Evolutionary conservation across 2,888 invertebrate species (phyloP), one percentile per base, ranked within the genome.

Genomic region (Nephrocerus scutellatus): DNA sequence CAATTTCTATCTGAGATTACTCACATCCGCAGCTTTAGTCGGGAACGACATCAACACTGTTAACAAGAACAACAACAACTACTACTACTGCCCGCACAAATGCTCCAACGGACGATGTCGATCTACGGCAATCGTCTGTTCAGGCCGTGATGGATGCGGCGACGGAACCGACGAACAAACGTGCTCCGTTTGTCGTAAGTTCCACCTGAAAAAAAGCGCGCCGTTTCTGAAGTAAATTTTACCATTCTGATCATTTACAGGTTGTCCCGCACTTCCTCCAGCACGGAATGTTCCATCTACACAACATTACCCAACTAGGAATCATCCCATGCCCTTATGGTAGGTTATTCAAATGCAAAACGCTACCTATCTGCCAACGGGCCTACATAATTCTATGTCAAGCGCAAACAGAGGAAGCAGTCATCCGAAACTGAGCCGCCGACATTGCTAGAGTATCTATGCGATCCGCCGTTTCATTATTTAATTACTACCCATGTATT

Each of bases 61-160:
- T 21, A 41, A 43, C 20, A 39, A 39, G 4, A 50, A 45, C 28
- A 50, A 47, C 36, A 51, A 49, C 37, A n/a, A n/a, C n/a, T n/a
- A n/a, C n/a, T 58, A 58, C 24, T 68, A 69, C 36, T 91, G 90
- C 58, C 90, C 90, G 24, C 78, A 89, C 62, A 75, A 83, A 22
- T 92, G 91, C 68, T 80, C 79, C 46, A 91, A 91, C 65, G 89
- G 89, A 3, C 74, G 88, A 41, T 91, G 91, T 64, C 75, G 91
- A 39, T 88, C 89, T 32, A 85, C 86, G 40, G 90, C 91, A 1
- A 86, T 91, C 44, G 80, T 87, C 4, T 91, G 91, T 66, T 89
- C 88, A 10, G 91, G 91, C 18, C 75, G 84, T 25, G 90, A 91
- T 63, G 91, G 91, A 14, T 91, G 91, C 59, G 91, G 91, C 6